phyloP scores from a whole-genome alignment of 30 jellyfish, hydroid and myxozoan genomes.

The Catostylus mosaicus region DNA sequence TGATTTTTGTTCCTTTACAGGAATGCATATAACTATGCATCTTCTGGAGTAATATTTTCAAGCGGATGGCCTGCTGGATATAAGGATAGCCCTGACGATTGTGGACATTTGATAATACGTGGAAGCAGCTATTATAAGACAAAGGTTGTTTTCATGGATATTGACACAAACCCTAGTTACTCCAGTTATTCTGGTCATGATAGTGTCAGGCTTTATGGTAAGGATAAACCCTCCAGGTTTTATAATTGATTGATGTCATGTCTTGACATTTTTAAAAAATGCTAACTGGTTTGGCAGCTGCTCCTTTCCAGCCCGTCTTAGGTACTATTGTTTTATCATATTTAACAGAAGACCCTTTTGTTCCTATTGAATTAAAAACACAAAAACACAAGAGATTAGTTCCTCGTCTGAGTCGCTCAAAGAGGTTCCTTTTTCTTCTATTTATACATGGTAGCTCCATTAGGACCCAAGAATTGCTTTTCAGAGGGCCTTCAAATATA shows the following conservation, averaged over 20 bases:
- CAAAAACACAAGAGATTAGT: neutral
- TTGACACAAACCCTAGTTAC: neutral
- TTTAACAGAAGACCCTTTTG: neutral
- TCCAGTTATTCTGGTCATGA: neutral
- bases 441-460: no score
- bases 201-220: slow-evolving; percentile 1
- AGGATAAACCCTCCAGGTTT: neutral
- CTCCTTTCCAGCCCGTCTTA: no score
- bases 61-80: slow-evolving; percentile 13
- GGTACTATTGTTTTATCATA: neutral
- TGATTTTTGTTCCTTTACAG: neutral
- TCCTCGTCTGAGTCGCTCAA: no score
- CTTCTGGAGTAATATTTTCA: neutral
- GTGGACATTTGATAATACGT: neutral
- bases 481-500: no score
- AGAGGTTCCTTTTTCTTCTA: no score
- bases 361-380: neutral
- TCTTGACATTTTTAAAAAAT: neutral
- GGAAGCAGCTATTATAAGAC: neutral
- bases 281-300: neutral
- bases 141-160: slow-evolving; percentile 10
- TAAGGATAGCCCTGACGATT: neutral
- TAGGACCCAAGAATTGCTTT: no score
- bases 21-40: neutral
- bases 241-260: neutral